A percentile compares a stretch with the other conserved stretches of the same genome.
These are phyloP conservation scores for Dreissena polymorpha DNA, from an alignment of 1,140 invertebrate species.

Conservation along the genomic window DNA sequence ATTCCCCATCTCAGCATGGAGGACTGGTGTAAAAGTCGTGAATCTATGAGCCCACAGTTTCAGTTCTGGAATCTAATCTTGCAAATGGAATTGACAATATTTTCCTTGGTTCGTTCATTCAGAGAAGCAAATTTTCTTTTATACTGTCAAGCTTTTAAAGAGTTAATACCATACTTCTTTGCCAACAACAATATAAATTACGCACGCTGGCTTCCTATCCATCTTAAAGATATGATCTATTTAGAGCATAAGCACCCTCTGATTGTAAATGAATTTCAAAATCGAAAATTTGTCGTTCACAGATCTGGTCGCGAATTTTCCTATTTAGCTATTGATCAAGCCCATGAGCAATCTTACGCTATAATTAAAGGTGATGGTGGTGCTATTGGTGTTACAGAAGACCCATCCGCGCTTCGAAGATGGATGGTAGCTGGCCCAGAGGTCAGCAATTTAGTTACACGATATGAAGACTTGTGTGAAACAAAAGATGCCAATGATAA, in stretches of 20 bases:
- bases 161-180: neutral
- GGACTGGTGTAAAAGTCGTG: constrained; percentile 3
- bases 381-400: constrained; percentile 63
- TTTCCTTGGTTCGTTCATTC: neutral
- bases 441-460: constrained; percentile 50
- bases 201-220: constrained; percentile 42
- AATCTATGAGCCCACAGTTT: neutral
- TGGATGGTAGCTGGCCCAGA: constrained; percentile 66
- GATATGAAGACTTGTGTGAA: constrained; percentile 56
- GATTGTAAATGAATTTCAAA: neutral
- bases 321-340: constrained; percentile 62
- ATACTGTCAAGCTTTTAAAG: neutral
- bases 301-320: constrained; percentile 61
- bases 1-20: neutral
- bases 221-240: constrained; percentile 33
- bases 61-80: constrained; percentile 47
- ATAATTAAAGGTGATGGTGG: too few relatives aligned
- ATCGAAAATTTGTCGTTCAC: constrained; percentile 35
- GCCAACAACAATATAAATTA: constrained; percentile 20
- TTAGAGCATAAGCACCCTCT: neutral
- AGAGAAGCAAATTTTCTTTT: neutral
- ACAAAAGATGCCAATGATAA: constrained; percentile 12
- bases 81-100: constrained; percentile 10
- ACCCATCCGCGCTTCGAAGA: constrained; percentile 60
- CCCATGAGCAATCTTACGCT: constrained; percentile 64